Evolutionary conservation across 2,888 invertebrate species (phyloP), one percentile per base, ranked within the genome.

Genomic region (Yponomeuta sedellus): DNA sequence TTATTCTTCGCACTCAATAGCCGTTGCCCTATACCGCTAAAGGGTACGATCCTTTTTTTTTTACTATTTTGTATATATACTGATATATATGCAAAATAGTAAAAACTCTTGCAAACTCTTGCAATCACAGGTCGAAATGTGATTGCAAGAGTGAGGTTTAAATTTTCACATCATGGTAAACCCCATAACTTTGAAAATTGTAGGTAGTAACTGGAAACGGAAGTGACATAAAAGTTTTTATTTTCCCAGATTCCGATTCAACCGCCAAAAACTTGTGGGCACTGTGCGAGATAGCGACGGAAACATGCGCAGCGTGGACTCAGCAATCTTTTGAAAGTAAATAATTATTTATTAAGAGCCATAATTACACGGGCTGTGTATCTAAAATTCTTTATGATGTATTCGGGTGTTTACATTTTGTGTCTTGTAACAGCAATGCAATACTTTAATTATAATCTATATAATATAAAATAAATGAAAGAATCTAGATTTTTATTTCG

Each of bases 241-340:
- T 28, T 69, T 20, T 85, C 92, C 68, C 84, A 96, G 96, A 96
- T 79, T 94, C 94, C 70, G 96, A 96, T 70, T 79, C 92, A 20
- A 93, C 94, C 25, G 94, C 93, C 67, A 94, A 94, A 77, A 94
- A 96, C 1, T 80, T 97, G 65, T 94, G 94, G 8, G 94, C 96
- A 16, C 93, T 97, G 79, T 97, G 97, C 78, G 96, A 97, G 85
- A 94, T 96, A 71, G 95, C 96, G 12, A 92, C 94, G 70, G 96
- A 97, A 80, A 95, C 96, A 6, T 97, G 97, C 81, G 95, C 95
- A 77, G 93, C 95, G 44, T 96, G 96, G 96, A 94, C 95, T 74
- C 93, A 86, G 66, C 22, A 61, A 61, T 69, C 80, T 0, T 28
- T 83, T 61, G 88, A 88, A 71, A 87, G 81, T 68, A 83, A 87